Percentiles rank a stretch among this genome's conserved stretches.
These are phyloP conservation scores for Patiria pectinifera DNA, from an alignment of 53 echinoderm and acorn worm species.

Conservation along the genomic window DNA sequence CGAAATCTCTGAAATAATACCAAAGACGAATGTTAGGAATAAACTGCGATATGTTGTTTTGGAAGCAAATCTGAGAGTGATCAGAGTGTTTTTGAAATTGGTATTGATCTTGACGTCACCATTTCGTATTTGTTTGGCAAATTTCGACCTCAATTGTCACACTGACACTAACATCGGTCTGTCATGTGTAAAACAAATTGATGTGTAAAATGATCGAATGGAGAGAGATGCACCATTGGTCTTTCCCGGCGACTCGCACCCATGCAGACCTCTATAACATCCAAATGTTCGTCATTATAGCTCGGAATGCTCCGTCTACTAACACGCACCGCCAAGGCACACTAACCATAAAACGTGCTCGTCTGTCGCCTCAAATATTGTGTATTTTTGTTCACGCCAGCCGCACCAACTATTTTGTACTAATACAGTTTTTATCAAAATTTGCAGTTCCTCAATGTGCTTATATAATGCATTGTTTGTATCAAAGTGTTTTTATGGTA, in stretches of 20 bases:
- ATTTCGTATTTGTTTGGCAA: no score
- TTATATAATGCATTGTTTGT: background rate
- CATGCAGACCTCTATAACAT: slow-evolving; percentile 53
- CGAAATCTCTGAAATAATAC: no score
- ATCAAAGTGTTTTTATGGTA: background rate
- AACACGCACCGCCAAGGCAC: slow-evolving; percentile 12
- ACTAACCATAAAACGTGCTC: background rate
- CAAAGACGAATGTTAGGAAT: no score
- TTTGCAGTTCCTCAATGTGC: background rate
- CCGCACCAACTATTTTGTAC: background rate
- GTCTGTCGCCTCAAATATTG: background rate
- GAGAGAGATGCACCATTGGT: background rate
- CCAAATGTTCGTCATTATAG: slow-evolving; percentile 2
- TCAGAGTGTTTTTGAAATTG: background rate
- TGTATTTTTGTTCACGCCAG: background rate
- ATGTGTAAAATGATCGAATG: background rate
- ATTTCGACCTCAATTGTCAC: no score
- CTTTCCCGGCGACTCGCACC: background rate
- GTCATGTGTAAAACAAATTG: background rate
- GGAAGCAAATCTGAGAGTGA: background rate
- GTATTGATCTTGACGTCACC: background rate
- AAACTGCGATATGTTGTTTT: no score
- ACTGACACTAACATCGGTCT: no score
- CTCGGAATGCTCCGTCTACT: background rate
- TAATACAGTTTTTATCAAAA: background rate